Base-by-base conservation (phyloP, 2,113 vertebrate genomes). In the Tringa solitaria region DNA sequence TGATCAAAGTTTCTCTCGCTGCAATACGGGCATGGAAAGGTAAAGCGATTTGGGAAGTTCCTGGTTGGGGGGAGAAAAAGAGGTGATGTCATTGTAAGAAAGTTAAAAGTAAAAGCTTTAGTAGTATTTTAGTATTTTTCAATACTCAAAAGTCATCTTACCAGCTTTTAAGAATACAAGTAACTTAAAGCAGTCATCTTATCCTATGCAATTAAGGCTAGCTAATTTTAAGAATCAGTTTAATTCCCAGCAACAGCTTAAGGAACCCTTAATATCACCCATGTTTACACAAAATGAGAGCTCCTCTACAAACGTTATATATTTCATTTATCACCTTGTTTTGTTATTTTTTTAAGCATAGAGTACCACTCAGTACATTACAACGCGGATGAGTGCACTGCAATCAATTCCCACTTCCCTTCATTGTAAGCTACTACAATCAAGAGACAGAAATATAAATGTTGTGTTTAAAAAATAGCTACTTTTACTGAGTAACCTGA, bases 1-100 rank as follows among this genome's bases (percentile, higher is more conserved):
- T 99, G 99, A 67, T 99, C 99, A 35, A 99, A 98, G 98, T 99
- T 99, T 97, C 98, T 99, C 97, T 98, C 98, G 53, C 95, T 98
- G 96, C 99, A 99, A 94, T 99, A 99, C 1, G 99, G 99, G 87
- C 99, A 99, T 75, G 98, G 98, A 95, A 99, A 99, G 23, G 99
- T 99, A 76, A 98, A 99, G 22, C 99, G 99, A 89, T 99, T 99
- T 84, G 99, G 99, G 96, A 99, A 97, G 51, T 98, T 98, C 97
- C 99, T 99, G 95, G 48, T 46, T 81, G 30, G 51, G 26, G 32
- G 9, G 4, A 80, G 24, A 87, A 73, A 86, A 67, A 39, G 35
- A 74, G 16, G 16, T 39, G 28, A 23, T 33, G 33, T 28, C 13
- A 30, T 8, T 46, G 32, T 39, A 45, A 72, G 60, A 57, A 70